Evolutionary conservation across 2,113 vertebrate species (phyloP).

Genomic region (Corydoras maculifer): DNA sequence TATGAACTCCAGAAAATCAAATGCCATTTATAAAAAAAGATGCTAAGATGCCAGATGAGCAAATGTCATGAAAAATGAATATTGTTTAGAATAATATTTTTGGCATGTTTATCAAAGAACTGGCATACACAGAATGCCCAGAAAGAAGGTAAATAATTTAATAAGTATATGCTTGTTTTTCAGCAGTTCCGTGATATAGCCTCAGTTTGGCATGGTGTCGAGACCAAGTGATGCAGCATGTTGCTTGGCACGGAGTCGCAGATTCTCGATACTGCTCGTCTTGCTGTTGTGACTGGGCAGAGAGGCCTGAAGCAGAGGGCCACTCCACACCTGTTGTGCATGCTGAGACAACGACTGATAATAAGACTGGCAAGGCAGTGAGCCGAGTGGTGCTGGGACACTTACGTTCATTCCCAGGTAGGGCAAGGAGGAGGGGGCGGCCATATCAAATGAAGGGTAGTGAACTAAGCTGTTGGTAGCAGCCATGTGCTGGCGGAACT

Average conservation of each 20-base stretch:
- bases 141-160: too few species aligned
- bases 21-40: neutral
- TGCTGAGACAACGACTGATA: conserved; percentile 94
- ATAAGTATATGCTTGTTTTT: neutral
- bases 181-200: neutral
- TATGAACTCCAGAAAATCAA: neutral
- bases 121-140: too few species aligned
- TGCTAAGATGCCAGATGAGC: neutral
- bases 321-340: conserved; percentile 91
- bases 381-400: conserved; percentile 82
- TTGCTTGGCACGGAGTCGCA: conserved; percentile 92
- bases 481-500: conserved; percentile 98
- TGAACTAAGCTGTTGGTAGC: conserved; percentile 97
- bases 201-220: conserved; percentile 90
- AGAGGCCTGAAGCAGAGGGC: conserved; percentile 85
- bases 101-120: too few species aligned
- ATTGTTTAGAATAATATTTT: too few species aligned
- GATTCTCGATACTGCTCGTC: conserved; percentile 97
- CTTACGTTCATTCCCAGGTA: conserved; percentile 95
- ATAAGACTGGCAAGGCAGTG: conserved; percentile 94
- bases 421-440: conserved; percentile 80
- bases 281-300: conserved; percentile 93
- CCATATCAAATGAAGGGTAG: conserved; percentile 93
- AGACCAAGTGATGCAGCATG: conserved; percentile 93
- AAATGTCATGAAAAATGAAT: too few species aligned